These are phyloP conservation scores for Olivierus martensii DNA, from an alignment of 1,140 invertebrate genomes.

Conservation along the genomic window DNA sequence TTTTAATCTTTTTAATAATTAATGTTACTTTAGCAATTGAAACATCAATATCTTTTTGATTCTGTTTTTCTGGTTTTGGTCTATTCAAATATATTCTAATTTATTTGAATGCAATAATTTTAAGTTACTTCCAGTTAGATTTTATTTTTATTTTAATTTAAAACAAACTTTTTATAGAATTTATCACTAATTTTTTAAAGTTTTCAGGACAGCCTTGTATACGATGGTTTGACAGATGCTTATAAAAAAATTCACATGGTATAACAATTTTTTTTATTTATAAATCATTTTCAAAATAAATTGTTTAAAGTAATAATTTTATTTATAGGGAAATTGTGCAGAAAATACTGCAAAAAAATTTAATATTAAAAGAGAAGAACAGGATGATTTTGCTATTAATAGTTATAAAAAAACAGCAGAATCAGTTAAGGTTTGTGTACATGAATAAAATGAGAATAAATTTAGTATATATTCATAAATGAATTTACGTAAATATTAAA, in stretches of 20 bases:
- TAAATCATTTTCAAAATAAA: not conserved
- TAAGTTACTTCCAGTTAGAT: no score
- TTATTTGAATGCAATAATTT: no score
- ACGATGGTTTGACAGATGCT: slow-evolving; percentile 92
- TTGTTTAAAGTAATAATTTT: slow-evolving; percentile 1
- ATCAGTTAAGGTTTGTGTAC: slow-evolving; percentile 42
- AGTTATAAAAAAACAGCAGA: slow-evolving; percentile 77
- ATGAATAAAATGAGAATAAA: not conserved
- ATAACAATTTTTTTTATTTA: not conserved
- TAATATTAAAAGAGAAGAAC: slow-evolving; percentile 64
- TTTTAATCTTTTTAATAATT: no score
- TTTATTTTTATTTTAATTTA: no score
- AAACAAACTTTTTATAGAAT: no score
- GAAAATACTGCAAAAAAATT: slow-evolving; percentile 94
- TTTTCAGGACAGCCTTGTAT: slow-evolving; percentile 78
- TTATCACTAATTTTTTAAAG: slow-evolving; percentile 17
- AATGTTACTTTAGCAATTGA: no score
- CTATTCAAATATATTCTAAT: no score
- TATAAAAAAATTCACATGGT: slow-evolving; percentile 96
- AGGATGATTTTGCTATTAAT: slow-evolving; percentile 86
- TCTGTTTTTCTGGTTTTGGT: no score
- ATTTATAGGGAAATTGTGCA: slow-evolving; percentile 70
- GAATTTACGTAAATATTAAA: no score
- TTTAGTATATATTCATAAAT: no score
- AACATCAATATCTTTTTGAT: no score